phyloP scores from a whole-genome alignment of 2,113 vertebrate genomes.

The Rhizomys pruinosus region DNA sequence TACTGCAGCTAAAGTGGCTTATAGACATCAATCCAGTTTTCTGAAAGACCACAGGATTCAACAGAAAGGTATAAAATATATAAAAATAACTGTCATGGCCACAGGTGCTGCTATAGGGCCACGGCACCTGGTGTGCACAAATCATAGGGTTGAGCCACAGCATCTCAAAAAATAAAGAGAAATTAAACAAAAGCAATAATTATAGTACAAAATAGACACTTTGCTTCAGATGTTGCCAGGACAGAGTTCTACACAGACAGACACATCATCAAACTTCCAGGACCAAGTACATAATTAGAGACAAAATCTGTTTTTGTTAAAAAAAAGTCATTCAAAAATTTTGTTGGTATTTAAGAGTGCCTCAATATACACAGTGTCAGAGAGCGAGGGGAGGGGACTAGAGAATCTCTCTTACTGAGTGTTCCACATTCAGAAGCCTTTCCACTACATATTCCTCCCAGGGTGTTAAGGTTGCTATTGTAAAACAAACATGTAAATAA shows the following conservation, averaged over 20 bases:
- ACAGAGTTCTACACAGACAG: background rate
- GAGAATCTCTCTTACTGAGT: background rate
- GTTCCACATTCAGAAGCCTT: background rate
- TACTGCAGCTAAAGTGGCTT: background rate
- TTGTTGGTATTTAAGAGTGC: background rate
- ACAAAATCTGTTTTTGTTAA: background rate
- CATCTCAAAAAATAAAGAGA: background rate
- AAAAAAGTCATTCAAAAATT: slow-evolving; percentile 10
- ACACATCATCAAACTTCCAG: background rate
- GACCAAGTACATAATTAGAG: background rate
- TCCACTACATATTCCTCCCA: background rate
- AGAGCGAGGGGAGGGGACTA: background rate
- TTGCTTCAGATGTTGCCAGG: background rate
- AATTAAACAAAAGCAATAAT: background rate
- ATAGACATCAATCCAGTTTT: background rate
- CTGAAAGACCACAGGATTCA: background rate
- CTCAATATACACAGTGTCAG: background rate
- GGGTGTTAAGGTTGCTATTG: background rate
- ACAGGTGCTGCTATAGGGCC: background rate
- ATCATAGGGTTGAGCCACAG: background rate
- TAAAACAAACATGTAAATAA: slow-evolving; percentile 4
- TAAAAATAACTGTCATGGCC: background rate
- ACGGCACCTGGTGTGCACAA: background rate
- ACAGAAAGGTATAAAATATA: background rate
- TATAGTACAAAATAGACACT: background rate